A percentile compares a stretch with the other conserved stretches of the same genome.
These are phyloP conservation scores for Eledona agricola DNA, from an alignment of 2,888 invertebrate species.

Conservation along the genomic window DNA sequence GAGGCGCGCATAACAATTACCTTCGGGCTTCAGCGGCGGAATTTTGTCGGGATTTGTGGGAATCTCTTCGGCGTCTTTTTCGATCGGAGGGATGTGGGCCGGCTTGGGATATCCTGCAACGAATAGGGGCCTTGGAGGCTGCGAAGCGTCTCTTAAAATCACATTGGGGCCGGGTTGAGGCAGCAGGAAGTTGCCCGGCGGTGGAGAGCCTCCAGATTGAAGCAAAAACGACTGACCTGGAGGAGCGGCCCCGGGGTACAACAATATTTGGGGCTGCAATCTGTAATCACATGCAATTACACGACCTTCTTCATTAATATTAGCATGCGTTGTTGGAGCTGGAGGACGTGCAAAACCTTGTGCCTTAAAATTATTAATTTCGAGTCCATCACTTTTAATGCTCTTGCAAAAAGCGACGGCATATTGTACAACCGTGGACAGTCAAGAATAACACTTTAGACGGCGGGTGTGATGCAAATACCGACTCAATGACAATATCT, in stretches of 20 bases:
- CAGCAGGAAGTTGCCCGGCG: slow-evolving; percentile 55
- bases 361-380: too few relatives aligned
- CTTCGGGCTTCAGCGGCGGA: slow-evolving; percentile 46
- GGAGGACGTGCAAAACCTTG: too few relatives aligned
- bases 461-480: too few relatives aligned
- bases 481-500: too few relatives aligned
- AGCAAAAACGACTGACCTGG: slow-evolving; percentile 57
- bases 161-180: slow-evolving; percentile 51
- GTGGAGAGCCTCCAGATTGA: slow-evolving; percentile 53
- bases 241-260: slow-evolving; percentile 51
- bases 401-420: too few relatives aligned
- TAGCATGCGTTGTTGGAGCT: too few relatives aligned
- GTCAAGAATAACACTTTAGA: too few relatives aligned
- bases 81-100: slow-evolving; percentile 57
- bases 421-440: too few relatives aligned
- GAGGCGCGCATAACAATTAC: slow-evolving; percentile 14
- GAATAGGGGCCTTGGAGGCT: slow-evolving; percentile 48
- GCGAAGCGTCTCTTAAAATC: slow-evolving; percentile 44
- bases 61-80: slow-evolving; percentile 60
- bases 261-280: slow-evolving; percentile 56
- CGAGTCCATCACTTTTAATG: too few relatives aligned
- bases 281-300: slow-evolving; percentile 42
- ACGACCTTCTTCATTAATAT: too few relatives aligned
- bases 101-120: slow-evolving; percentile 56
- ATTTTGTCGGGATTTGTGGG: slow-evolving; percentile 55